phyloP scores from a whole-genome alignment of 2,113 vertebrate genomes.

The Poeciliopsis turrubarensis region DNA sequence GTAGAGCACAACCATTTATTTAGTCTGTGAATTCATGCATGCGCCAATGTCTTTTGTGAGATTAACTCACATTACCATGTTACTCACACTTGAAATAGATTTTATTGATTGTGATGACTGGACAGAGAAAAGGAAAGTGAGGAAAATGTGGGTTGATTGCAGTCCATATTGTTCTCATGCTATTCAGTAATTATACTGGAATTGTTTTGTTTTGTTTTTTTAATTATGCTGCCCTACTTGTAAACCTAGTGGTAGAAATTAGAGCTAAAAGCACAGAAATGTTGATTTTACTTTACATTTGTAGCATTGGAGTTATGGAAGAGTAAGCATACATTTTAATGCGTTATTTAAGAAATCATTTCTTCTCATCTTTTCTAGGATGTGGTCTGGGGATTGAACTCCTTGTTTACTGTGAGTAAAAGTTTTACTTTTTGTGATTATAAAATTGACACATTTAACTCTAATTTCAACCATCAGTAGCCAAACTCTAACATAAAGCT shows the following conservation, averaged over 20 bases:
- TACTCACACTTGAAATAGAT: too few species aligned
- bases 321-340: background rate
- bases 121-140: background rate
- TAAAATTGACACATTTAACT: too few species aligned
- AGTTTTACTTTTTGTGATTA: background rate
- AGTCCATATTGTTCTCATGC: background rate
- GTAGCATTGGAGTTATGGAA: background rate
- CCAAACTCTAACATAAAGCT: too few species aligned
- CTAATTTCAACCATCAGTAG: too few species aligned
- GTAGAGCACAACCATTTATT: background rate
- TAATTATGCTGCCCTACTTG: background rate
- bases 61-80: too few species aligned
- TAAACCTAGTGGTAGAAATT: background rate
- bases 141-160: background rate
- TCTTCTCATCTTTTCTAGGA: conserved; percentile 81
- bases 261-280: background rate
- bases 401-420: conserved; percentile 96
- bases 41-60: too few species aligned
- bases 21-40: too few species aligned
- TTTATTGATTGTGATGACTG: background rate
- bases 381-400: conserved; percentile 98
- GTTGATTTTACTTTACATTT: background rate
- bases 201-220: background rate
- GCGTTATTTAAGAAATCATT: background rate
- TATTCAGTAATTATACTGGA: background rate